Conservation (phyloP, 2,888 invertebrate genomes). For the Apodemia zela region DNA sequence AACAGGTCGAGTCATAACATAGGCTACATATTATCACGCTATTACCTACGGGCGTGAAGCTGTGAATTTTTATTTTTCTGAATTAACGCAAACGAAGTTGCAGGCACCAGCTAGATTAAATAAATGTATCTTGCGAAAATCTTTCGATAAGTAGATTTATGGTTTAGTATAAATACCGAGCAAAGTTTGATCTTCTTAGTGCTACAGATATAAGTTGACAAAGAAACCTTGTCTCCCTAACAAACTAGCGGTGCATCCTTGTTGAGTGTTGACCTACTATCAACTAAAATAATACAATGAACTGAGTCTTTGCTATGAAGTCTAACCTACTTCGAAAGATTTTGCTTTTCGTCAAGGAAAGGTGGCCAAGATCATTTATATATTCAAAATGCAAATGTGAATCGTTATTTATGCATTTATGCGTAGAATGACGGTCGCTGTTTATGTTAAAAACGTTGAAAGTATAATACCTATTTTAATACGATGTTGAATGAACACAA, state of each 20-base stretch:
- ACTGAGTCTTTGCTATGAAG: neutral
- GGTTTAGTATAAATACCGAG: neutral
- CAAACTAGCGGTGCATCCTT: neutral
- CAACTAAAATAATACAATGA: neutral
- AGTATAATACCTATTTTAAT: constrained; percentile 15
- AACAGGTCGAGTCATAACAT: too few relatives aligned
- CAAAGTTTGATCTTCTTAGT: neutral
- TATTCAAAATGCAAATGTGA: constrained; percentile 22
- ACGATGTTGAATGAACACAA: constrained; percentile 5
- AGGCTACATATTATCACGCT: too few relatives aligned
- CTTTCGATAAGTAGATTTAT: too few relatives aligned
- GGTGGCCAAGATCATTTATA: constrained; percentile 17
- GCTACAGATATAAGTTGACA: neutral
- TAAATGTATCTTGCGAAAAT: too few relatives aligned
- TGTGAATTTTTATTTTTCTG: too few relatives aligned
- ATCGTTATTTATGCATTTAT: constrained; percentile 22
- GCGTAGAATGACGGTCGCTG: constrained; percentile 19
- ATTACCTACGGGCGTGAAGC: too few relatives aligned
- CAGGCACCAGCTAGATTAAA: too few relatives aligned
- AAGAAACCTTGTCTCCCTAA: neutral
- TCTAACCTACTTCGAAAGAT: neutral
- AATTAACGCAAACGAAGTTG: too few relatives aligned
- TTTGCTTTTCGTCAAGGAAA: constrained; percentile 11
- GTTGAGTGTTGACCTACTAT: constrained; percentile 3
- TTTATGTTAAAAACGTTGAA: constrained; percentile 20